Conservation (phyloP, 2,113 vertebrate genomes). For the Brachionichthys hirsutus region DNA sequence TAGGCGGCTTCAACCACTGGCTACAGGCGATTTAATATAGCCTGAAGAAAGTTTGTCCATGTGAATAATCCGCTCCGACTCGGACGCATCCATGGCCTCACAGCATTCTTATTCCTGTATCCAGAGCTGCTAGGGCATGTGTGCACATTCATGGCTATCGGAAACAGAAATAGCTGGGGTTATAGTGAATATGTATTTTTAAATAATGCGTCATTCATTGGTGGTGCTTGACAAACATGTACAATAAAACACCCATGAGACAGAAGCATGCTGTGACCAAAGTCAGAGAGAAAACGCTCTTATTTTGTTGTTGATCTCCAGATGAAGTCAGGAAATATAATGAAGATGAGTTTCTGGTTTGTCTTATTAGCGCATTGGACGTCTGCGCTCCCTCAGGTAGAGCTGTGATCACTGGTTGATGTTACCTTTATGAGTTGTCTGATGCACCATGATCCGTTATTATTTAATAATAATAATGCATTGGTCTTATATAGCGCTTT, state of each 20-base stretch:
- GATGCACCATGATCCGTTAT: no score
- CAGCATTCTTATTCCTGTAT: conserved; percentile 15
- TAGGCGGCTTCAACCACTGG: conserved; percentile 34
- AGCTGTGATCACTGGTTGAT: conserved; percentile 19
- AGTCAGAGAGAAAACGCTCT: no score
- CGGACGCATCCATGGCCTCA: conserved; percentile 19
- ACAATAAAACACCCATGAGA: no score
- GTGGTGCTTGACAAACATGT: no score
- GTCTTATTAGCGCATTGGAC: background rate
- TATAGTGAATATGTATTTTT: no score
- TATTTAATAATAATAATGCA: no score
- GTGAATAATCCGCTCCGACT: conserved; percentile 50
- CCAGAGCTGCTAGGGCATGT: no score
- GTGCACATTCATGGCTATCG: background rate
- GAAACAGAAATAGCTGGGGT: background rate
- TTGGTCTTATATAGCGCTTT: no score
- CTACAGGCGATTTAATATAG: conserved; percentile 69
- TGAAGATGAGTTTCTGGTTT: conserved; percentile 3
- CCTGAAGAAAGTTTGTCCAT: conserved; percentile 38
- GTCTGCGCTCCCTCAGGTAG: background rate
- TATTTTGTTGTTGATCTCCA: no score
- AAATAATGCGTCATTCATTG: no score
- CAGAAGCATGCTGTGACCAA: no score
- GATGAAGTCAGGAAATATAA: background rate
- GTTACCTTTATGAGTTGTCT: no score